Conservation (phyloP, 1,140 invertebrate species). For the Trigoniulus corallinus region DNA sequence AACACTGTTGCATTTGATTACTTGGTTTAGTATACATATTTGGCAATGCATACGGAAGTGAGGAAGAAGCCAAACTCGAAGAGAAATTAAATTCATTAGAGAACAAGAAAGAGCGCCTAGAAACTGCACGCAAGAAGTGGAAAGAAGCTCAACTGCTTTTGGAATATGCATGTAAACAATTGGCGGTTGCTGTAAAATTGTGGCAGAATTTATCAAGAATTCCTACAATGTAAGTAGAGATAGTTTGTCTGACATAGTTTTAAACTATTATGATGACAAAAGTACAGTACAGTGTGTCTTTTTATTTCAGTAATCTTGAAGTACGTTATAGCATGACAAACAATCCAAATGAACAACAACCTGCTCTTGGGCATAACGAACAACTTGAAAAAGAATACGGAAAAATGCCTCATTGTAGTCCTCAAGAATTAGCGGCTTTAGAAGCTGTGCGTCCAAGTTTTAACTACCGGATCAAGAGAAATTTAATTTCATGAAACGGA, state of each 20-base stretch:
- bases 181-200: constrained; percentile 28
- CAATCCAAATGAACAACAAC: not conserved
- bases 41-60: not conserved
- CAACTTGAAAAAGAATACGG: not conserved
- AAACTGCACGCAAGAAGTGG: constrained; percentile 21
- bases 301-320: constrained; percentile 6
- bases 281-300: not conserved
- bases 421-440: not conserved
- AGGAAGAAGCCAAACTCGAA: not conserved
- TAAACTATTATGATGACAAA: not conserved
- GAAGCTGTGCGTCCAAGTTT: not conserved
- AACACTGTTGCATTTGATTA: not conserved
- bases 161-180: constrained; percentile 31
- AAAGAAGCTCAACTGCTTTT: constrained; percentile 32
- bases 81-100: not conserved
- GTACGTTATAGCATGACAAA: constrained; percentile 4
- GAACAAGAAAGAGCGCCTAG: not conserved
- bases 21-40: not conserved
- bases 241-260: not conserved
- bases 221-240: constrained; percentile 21
- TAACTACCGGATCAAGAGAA: not conserved
- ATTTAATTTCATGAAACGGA: no score
- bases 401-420: not conserved
- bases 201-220: constrained; percentile 30
- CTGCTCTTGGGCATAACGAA: not conserved